Percentiles rank a stretch among this genome's conserved stretches.
Conservation (phyloP, 1,140 invertebrate genomes). For the Solenopsis fugax region DNA sequence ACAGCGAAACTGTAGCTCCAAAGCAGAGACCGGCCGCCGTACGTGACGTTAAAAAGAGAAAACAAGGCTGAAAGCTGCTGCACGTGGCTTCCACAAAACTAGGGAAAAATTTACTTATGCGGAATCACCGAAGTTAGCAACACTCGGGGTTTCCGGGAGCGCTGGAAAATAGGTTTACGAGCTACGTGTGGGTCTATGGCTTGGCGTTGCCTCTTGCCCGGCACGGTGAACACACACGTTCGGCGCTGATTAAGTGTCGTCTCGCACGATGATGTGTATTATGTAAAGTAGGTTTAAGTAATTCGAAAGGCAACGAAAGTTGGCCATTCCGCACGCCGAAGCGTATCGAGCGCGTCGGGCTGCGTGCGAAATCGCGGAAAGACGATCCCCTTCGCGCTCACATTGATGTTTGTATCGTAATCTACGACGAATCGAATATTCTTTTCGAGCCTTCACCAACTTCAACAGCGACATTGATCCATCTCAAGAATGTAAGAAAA, state of each 20-base stretch:
- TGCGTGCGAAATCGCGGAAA: conserved; percentile 28
- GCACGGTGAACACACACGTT: conserved; percentile 8
- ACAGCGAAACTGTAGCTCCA: not conserved
- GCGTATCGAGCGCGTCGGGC: conserved; percentile 44
- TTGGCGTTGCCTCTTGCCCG: not conserved
- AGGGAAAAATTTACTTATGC: conserved; percentile 45
- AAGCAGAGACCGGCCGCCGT: not conserved
- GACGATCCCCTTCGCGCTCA: not conserved
- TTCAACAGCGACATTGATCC: not conserved
- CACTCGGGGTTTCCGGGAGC: conserved; percentile 1
- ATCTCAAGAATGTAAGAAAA: not conserved
- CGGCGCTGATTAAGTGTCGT: conserved; percentile 36
- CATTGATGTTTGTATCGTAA: conserved; percentile 21
- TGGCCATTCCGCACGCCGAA: conserved; percentile 61
- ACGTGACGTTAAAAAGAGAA: conserved; percentile 44
- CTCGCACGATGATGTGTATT: conserved; percentile 59
- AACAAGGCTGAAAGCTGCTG: conserved; percentile 26
- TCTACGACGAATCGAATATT: not conserved
- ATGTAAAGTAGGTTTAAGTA: conserved; percentile 70
- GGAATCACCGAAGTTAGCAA: conserved; percentile 23
- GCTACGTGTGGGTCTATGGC: not conserved
- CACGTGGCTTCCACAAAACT: conserved; percentile 26
- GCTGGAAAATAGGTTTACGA: conserved; percentile 49
- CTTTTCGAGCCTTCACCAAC: not conserved
- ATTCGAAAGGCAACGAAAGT: conserved; percentile 70